These are phyloP conservation scores for Drosophila helvetica DNA, from an alignment of 2,888 invertebrate species.

Conservation along the genomic window DNA sequence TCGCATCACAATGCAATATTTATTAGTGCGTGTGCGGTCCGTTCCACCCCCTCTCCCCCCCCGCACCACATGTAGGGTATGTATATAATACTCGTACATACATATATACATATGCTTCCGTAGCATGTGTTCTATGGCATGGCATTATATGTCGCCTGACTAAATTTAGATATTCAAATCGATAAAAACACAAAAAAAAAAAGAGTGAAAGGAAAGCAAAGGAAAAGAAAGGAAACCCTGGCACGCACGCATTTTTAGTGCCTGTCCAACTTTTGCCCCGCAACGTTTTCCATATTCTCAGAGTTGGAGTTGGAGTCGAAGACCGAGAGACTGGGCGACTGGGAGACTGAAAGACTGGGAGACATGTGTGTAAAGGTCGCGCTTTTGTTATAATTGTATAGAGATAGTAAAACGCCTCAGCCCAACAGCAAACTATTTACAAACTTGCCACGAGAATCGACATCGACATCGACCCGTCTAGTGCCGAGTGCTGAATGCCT, in stretches of 20 bases:
- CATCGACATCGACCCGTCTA: neutral
- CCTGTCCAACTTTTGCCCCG: constrained; percentile 34
- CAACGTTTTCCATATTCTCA: constrained; percentile 9
- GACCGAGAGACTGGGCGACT: constrained; percentile 1
- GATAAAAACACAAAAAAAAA: constrained; percentile 48
- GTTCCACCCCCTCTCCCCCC: constrained; percentile 16
- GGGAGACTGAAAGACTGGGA: constrained; percentile 17
- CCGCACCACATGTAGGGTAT: constrained; percentile 30
- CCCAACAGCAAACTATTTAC: constrained; percentile 29
- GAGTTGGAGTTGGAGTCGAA: constrained; percentile 1
- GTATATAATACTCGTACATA: constrained; percentile 25
- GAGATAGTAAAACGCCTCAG: constrained; percentile 22
- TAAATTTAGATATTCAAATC: constrained; percentile 70
- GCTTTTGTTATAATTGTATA: constrained; percentile 48
- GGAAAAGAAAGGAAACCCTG: constrained; percentile 45
- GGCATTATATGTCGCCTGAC: constrained; percentile 59
- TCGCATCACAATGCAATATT: constrained; percentile 69
- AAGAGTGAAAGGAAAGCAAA: too few relatives aligned
- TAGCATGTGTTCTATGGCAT: constrained; percentile 28
- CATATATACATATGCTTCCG: constrained; percentile 1
- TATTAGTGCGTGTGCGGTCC: constrained; percentile 53
- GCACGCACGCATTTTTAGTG: constrained; percentile 69
- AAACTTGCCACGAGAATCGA: constrained; percentile 24
- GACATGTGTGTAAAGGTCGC: constrained; percentile 45
- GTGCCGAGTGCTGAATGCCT: neutral